Percentiles rank a stretch among this genome's conserved stretches.
Evolutionary conservation across 2,888 invertebrate genomes (phyloP).

Genomic region (Lysandra bellargus): DNA sequence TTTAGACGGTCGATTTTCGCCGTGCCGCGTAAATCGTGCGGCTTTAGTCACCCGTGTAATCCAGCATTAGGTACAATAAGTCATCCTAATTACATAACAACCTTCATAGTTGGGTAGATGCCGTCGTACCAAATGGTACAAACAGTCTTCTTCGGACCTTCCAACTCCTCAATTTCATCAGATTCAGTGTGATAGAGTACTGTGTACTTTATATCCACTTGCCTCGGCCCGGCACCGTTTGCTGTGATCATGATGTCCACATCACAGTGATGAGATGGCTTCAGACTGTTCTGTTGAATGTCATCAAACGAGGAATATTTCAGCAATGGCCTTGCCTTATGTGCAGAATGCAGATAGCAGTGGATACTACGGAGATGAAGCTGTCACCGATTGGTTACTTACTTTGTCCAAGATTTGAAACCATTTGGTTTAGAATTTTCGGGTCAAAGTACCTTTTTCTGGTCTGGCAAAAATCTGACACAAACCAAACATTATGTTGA

Average conservation of each 20-base stretch:
- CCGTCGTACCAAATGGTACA: constrained; percentile 72
- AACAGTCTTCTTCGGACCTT: constrained; percentile 61
- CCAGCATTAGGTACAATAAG: not conserved
- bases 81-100: constrained; percentile 38
- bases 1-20: too few species aligned
- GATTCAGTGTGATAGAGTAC: constrained; percentile 64
- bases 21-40: too few species aligned
- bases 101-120: constrained; percentile 71
- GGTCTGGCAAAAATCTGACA: too few species aligned
- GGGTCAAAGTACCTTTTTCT: too few species aligned
- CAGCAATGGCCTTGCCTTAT: not conserved
- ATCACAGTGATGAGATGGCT: constrained; percentile 61
- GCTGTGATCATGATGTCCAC: constrained; percentile 61
- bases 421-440: too few species aligned
- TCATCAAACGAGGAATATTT: not conserved
- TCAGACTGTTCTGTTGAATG: constrained; percentile 60
- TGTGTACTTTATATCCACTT: constrained; percentile 61
- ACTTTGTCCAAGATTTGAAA: too few species aligned
- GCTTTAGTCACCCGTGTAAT: too few species aligned
- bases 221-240: constrained; percentile 63
- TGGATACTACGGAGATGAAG: too few species aligned
- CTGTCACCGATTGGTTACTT: too few species aligned
- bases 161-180: constrained; percentile 65
- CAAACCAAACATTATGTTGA: too few species aligned
- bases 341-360: not conserved